A percentile compares a stretch with the other conserved stretches of the same genome.
Evolutionary conservation across 2,113 vertebrate species (phyloP).

Genomic region (Dendrocopos noguchii): DNA sequence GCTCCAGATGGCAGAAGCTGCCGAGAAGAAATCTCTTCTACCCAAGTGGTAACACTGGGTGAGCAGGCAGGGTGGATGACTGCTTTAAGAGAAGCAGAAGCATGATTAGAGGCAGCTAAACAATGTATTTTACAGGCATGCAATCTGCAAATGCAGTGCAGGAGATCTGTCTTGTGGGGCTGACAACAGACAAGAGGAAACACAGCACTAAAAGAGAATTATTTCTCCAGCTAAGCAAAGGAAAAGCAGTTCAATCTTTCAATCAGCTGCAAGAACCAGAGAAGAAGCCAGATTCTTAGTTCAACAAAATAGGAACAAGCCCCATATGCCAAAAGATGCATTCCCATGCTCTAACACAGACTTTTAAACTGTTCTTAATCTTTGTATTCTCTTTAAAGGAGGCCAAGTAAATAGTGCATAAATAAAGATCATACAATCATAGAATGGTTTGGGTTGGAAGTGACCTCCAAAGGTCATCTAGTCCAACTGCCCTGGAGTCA

Average conservation of each 20-base stretch:
- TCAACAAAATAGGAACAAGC: background rate
- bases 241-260: slow-evolving; percentile 1
- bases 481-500: too few relatives aligned
- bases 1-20: background rate
- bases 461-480: too few relatives aligned
- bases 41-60: background rate
- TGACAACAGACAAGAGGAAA: slow-evolving; percentile 4
- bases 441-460: too few relatives aligned
- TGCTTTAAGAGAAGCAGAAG: background rate
- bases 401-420: background rate
- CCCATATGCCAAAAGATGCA: background rate
- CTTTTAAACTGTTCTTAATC: background rate
- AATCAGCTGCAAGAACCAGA: background rate
- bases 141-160: background rate
- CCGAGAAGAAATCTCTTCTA: background rate
- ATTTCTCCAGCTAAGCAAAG: slow-evolving; percentile 7
- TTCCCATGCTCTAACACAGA: background rate
- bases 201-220: background rate
- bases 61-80: background rate
- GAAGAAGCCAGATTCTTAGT: background rate
- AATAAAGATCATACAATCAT: background rate
- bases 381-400: background rate
- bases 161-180: background rate
- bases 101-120: background rate
- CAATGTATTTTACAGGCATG: slow-evolving; percentile 18